phyloP scores from a whole-genome alignment of 2,797 vertebrate genomes.

The Sparus aurata region DNA sequence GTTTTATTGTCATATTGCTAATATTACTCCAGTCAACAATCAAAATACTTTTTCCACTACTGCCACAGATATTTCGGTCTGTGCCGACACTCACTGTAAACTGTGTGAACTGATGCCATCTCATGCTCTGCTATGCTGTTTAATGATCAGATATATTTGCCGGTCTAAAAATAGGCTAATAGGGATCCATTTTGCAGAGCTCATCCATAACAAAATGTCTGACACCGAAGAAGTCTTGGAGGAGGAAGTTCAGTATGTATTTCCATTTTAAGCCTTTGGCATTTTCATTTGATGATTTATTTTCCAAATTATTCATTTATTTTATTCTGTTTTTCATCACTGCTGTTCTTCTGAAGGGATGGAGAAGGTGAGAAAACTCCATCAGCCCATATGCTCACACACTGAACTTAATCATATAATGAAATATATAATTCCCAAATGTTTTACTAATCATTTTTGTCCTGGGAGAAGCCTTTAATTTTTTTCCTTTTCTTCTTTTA shows the following conservation, averaged over 20 bases:
- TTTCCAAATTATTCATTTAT: background rate
- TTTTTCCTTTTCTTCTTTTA: background rate
- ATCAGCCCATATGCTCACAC: background rate
- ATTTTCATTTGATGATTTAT: background rate
- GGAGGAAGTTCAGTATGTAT: constrained; percentile 80
- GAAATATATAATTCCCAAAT: background rate
- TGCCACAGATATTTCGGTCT: constrained; percentile 9
- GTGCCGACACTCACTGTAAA: constrained; percentile 13
- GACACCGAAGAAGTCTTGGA: constrained; percentile 81
- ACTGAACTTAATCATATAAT: no score
- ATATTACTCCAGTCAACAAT: constrained; percentile 1
- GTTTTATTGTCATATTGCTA: background rate
- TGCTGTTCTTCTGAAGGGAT: constrained; percentile 67
- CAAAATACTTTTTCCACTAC: background rate
- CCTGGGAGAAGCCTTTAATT: constrained; percentile 26
- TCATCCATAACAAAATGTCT: constrained; percentile 77
- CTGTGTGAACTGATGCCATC: constrained; percentile 20
- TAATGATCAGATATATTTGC: constrained; percentile 62
- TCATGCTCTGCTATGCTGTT: constrained; percentile 38
- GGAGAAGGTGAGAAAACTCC: constrained; percentile 75
- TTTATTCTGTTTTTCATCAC: constrained; percentile 15
- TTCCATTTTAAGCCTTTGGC: constrained; percentile 14
- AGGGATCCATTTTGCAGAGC: constrained; percentile 70
- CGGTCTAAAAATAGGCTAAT: constrained; percentile 70
- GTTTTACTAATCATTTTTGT: constrained; percentile 21